A percentile compares a stretch with the other conserved stretches of the same genome.
phyloP scores from a whole-genome alignment of 2,888 invertebrate genomes.

The Drosophila paramelanica region DNA sequence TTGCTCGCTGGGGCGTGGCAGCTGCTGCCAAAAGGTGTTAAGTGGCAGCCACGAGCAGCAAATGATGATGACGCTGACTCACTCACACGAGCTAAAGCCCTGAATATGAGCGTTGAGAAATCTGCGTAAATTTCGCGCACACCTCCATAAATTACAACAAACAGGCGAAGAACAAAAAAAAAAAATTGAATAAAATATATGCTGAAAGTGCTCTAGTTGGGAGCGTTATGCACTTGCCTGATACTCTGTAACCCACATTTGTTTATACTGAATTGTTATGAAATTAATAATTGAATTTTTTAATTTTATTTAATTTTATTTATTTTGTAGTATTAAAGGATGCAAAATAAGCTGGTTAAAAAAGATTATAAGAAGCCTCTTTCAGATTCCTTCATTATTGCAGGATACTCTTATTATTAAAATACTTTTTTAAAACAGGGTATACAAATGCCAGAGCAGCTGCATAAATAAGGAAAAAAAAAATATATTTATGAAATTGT shows the following conservation, averaged over 20 bases:
- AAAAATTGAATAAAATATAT: slow-evolving; percentile 38
- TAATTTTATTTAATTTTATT: too few relatives aligned
- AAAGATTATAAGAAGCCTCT: too few relatives aligned
- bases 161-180: slow-evolving; percentile 39
- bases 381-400: too few relatives aligned
- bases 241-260: slow-evolving; percentile 28
- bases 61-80: slow-evolving; percentile 71
- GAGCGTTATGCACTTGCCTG: not conserved
- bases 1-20: slow-evolving; percentile 67
- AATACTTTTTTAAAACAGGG: slow-evolving; percentile 17
- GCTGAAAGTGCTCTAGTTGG: not conserved
- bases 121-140: slow-evolving; percentile 55
- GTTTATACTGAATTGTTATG: too few relatives aligned
- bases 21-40: slow-evolving; percentile 72
- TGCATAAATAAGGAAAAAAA: slow-evolving; percentile 6
- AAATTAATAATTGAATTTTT: not conserved
- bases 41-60: slow-evolving; percentile 59
- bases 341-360: not conserved
- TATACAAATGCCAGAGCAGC: slow-evolving; percentile 19
- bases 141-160: slow-evolving; percentile 55
- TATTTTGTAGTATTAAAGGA: not conserved
- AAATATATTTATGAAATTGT: slow-evolving; percentile 65
- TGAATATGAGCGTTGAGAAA: slow-evolving; percentile 50
- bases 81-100: slow-evolving; percentile 50
- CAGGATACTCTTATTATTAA: not conserved